Conservation (phyloP, 2,797 vertebrate genomes). For the Diceros bicornis region DNA sequence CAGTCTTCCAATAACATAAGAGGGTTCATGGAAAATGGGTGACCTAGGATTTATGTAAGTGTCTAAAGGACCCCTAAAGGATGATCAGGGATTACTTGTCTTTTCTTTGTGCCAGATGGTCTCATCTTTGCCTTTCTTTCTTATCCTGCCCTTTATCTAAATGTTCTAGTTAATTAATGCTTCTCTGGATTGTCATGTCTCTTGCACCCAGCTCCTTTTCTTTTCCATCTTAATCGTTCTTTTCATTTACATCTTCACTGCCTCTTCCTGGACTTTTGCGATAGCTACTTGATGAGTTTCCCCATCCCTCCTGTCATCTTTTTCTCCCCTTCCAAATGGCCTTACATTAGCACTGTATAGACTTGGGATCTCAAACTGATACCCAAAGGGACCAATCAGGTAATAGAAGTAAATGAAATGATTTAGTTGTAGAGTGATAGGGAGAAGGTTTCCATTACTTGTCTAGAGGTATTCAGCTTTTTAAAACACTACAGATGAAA, state of each 20-base stretch:
- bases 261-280: not conserved
- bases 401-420: not conserved
- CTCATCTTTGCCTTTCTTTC: slow-evolving; percentile 22
- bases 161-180: not conserved
- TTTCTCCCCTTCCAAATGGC: not conserved
- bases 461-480: not conserved
- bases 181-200: not conserved
- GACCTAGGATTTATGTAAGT: not conserved
- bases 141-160: not conserved
- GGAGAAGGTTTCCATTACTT: not conserved
- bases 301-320: not conserved
- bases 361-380: not conserved
- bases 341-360: not conserved
- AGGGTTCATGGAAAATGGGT: not conserved
- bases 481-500: not conserved
- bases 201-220: not conserved
- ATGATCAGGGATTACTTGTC: not conserved
- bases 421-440: not conserved
- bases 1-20: not conserved
- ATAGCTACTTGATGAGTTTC: not conserved
- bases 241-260: not conserved
- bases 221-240: not conserved
- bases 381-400: not conserved
- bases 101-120: slow-evolving; percentile 10
- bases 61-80: not conserved